These are phyloP conservation scores for Tringa solitaria DNA, from an alignment of 2,113 vertebrate genomes.

Conservation along the genomic window DNA sequence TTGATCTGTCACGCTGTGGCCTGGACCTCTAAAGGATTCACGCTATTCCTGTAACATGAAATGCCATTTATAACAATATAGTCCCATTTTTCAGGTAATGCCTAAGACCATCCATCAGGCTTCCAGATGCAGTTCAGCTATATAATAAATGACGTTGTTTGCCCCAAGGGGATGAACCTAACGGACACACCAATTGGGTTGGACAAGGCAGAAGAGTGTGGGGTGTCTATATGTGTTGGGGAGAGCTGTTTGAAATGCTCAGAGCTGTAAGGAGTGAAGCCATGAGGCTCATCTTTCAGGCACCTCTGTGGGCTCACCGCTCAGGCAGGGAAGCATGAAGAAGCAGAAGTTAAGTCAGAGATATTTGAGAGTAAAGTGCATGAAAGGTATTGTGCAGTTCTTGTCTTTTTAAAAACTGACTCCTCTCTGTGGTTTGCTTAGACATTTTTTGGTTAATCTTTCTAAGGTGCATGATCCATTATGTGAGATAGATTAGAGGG, in stretches of 20 bases:
- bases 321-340: background rate
- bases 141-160: background rate
- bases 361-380: background rate
- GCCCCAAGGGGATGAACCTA: background rate
- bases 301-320: background rate
- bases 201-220: background rate
- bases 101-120: background rate
- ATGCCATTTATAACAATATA: background rate
- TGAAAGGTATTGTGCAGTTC: background rate
- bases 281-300: background rate
- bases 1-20: rapidly evolving
- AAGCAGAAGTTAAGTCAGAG: background rate
- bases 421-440: background rate
- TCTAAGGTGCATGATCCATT: background rate
- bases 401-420: background rate
- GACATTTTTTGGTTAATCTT: background rate
- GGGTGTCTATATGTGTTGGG: background rate
- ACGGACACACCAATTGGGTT: background rate
- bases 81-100: background rate
- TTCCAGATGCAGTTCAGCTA: background rate
- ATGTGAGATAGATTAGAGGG: background rate
- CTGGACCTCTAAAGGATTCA: background rate
- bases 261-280: background rate
- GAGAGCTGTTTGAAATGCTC: background rate
- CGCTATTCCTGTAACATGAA: rapidly evolving